Evolutionary conservation across 2,797 vertebrate species (phyloP), one percentile per base, ranked within the genome.

Genomic region (Pristis pectinata): DNA sequence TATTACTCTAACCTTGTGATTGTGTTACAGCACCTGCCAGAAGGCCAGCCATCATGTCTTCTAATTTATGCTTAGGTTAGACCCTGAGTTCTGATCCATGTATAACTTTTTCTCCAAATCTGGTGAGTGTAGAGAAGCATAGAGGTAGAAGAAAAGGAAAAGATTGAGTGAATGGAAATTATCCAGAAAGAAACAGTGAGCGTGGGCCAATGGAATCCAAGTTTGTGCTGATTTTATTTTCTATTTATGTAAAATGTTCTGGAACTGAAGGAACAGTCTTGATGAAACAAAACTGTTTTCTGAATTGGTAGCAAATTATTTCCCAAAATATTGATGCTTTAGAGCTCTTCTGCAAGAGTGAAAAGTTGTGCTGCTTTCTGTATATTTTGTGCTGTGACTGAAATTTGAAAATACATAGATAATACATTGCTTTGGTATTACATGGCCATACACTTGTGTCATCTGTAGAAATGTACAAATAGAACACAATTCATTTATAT

Each of bases 381-480:
- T 56, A 11, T 87, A 53, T 34, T 15, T 87, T 59, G 5, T 87
- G 53, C 11, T 87, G 24, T 59, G 53, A 34, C 15, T 17, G n/a
- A 34, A 59, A 87, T 34, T 53, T 30, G 49, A 53, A 85, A 56
- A 87, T n/a, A 3, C 11, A 34, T 34, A 41, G 87, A 22, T 95
- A 95, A 95, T 95, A 95, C 94, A 95, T 95, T 95, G 95, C 74
- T 95, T 96, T 95, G 94, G 95, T 95, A 95, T 95, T 95, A 92
- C 95, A 95, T 96, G 96, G 95, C 95, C 59, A 95, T 95, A 0
- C 95, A 15, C 67, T 49, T 72, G 1, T 30, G 83, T 74, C 41
- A 93, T 49, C 15, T 93, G 24, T 49, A 53, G 30, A 74, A 67
- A 17, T 74, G 27, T 4, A 72, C 6, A 34, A 74, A 94, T 11